A percentile compares a stretch with the other conserved stretches of the same genome.
Conservation (phyloP, 2,113 vertebrate species). For the Zapus hudsonius region DNA sequence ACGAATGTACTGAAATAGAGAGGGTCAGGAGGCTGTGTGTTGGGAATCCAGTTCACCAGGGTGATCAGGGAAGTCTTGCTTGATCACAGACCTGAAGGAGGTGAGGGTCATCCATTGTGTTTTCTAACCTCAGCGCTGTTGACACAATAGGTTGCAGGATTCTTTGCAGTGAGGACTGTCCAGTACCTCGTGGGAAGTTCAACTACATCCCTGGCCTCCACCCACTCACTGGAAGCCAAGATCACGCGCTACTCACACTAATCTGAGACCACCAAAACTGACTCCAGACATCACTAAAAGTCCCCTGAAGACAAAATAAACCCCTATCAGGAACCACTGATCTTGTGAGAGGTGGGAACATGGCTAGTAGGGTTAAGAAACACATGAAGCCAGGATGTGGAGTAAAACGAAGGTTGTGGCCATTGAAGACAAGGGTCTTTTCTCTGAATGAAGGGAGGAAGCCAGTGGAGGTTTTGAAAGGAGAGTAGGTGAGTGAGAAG, state of each 20-base stretch:
- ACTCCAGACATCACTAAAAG: slow-evolving; percentile 1
- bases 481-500: neutral
- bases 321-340: neutral
- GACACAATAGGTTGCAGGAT: neutral
- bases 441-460: neutral
- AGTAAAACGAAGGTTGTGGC: neutral
- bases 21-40: neutral
- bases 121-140: neutral
- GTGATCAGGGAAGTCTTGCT: neutral
- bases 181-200: neutral
- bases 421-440: neutral
- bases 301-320: neutral
- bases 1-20: neutral
- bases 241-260: neutral
- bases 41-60: neutral
- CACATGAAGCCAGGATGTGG: neutral
- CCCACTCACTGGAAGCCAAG: neutral
- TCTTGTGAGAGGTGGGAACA: neutral
- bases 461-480: neutral
- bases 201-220: neutral
- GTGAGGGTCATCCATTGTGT: neutral
- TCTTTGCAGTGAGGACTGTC: neutral
- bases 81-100: slow-evolving; percentile 17
- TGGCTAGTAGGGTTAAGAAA: neutral
- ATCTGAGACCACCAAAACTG: neutral